These are phyloP conservation scores for Monomorium pharaonis DNA, from an alignment of 1,140 invertebrate species.

Conservation along the genomic window DNA sequence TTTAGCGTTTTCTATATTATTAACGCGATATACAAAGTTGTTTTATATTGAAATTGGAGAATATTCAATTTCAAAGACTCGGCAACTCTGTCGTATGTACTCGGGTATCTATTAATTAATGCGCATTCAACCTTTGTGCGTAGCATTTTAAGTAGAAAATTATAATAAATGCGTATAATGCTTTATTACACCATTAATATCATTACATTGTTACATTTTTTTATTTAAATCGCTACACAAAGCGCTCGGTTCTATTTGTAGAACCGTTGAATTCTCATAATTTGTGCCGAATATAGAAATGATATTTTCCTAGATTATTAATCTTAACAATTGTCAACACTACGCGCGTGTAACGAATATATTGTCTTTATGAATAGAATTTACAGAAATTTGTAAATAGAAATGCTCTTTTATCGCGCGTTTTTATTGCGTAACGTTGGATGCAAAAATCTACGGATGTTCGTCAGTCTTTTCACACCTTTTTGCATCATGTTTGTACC, in stretches of 20 bases:
- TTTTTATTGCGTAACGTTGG: not conserved
- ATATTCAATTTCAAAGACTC: slow-evolving; percentile 28
- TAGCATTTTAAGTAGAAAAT: not conserved
- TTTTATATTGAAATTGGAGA: not conserved
- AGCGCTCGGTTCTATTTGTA: not conserved
- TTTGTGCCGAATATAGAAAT: not conserved
- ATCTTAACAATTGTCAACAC: not conserved
- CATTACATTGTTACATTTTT: not conserved
- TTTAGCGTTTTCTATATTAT: not conserved
- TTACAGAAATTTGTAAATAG: not conserved
- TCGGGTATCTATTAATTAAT: not conserved
- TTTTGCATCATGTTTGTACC: not conserved
- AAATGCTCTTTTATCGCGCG: not conserved
- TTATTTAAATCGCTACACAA: not conserved
- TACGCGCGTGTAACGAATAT: not conserved
- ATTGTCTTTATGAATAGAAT: not conserved
- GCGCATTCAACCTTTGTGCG: not conserved
- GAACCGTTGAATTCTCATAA: not conserved
- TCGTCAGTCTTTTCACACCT: not conserved
- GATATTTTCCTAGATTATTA: slow-evolving; percentile 3
- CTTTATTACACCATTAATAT: not conserved
- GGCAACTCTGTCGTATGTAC: not conserved
- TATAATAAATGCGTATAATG: not conserved
- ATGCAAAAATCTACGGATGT: not conserved
- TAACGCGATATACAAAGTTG: not conserved